These are phyloP conservation scores for Parambassis ranga DNA, from an alignment of 2,797 vertebrate species.

Conservation along the genomic window DNA sequence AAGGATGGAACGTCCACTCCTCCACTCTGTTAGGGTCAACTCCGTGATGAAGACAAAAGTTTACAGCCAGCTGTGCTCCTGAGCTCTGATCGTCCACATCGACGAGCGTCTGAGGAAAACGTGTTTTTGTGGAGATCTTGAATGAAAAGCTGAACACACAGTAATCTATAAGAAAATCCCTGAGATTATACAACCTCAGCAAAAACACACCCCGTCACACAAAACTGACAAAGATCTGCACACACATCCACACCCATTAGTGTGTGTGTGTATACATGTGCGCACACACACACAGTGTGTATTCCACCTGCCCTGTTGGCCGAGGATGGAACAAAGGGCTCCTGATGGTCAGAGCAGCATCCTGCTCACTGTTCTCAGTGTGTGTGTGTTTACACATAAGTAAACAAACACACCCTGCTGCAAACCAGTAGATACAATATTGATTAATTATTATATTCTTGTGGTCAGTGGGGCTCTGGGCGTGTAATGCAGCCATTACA, in stretches of 20 bases:
- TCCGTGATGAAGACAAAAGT: too few species aligned
- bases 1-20: too few species aligned
- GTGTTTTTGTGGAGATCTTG: too few species aligned
- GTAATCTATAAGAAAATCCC: neutral
- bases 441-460: too few species aligned
- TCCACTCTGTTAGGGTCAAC: too few species aligned
- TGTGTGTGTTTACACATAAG: neutral
- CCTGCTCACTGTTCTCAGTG: neutral
- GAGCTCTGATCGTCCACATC: too few species aligned
- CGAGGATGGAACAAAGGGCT: neutral
- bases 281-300: neutral
- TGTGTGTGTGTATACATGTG: too few species aligned
- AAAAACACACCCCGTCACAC: constrained; percentile 4
- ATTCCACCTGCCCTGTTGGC: neutral
- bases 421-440: neutral
- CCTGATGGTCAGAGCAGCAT: neutral
- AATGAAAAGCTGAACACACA: too few species aligned
- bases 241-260: neutral
- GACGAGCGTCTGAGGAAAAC: too few species aligned
- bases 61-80: too few species aligned
- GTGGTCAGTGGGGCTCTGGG: too few species aligned
- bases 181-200: neutral
- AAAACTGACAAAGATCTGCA: neutral
- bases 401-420: neutral
- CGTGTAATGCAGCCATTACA: too few species aligned